phyloP scores from a whole-genome alignment of 2,888 invertebrate species.

The Caenorhabditis panamensis region DNA sequence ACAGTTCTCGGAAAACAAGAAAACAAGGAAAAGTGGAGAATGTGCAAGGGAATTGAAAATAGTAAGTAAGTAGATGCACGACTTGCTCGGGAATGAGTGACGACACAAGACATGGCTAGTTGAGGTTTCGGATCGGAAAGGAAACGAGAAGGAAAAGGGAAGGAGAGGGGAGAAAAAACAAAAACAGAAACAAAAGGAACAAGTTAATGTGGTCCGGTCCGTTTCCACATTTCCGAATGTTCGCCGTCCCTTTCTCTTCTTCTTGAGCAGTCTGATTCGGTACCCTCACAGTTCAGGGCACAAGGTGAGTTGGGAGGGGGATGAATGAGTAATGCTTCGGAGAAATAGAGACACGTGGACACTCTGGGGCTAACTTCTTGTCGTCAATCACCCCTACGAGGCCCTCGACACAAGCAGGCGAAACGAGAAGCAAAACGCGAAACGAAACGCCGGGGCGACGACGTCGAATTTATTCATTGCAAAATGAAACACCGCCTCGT shows the following conservation, averaged over 20 bases:
- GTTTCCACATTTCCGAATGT: constrained; percentile 30
- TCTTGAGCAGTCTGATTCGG: not conserved
- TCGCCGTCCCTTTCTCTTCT: not conserved
- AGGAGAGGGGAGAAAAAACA: constrained; percentile 16
- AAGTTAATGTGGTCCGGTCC: constrained; percentile 19
- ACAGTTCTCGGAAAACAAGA: no score
- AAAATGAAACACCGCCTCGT: constrained; percentile 48
- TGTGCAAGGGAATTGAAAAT: no score
- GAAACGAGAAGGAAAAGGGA: not conserved
- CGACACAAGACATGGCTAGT: no score
- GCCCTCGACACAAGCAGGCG: no score
- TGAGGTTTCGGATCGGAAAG: not conserved
- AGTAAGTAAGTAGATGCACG: no score
- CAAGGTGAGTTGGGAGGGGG: constrained; percentile 11
- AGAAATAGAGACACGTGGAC: constrained; percentile 27
- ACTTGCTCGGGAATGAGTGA: no score
- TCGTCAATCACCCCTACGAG: constrained; percentile 50
- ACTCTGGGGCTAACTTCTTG: constrained; percentile 42
- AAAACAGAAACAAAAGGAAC: constrained; percentile 26
- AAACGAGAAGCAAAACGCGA: constrained; percentile 13
- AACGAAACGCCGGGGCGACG: constrained; percentile 29
- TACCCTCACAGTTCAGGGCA: constrained; percentile 13
- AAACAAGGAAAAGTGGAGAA: no score
- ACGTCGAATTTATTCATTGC: constrained; percentile 53
- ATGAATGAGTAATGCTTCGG: constrained; percentile 21